Evolutionary conservation across 2,888 invertebrate genomes (phyloP).

Genomic region (Acanthopleura granulata): DNA sequence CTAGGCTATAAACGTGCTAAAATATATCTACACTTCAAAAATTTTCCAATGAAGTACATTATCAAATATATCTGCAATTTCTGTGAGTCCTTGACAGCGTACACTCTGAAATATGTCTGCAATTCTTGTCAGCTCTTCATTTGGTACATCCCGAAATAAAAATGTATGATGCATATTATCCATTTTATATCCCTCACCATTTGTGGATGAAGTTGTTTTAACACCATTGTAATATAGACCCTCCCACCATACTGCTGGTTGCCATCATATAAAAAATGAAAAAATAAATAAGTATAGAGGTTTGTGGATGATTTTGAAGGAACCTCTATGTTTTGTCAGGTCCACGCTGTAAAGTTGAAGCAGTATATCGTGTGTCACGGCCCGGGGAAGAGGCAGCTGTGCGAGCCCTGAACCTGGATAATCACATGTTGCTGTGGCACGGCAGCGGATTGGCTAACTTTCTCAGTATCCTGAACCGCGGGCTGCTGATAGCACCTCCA

Average conservation of each 20-base stretch:
- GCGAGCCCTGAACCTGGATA: conserved; percentile 46
- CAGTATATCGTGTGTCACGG: conserved; percentile 62
- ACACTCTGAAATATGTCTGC: conserved; percentile 50
- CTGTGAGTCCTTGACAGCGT: conserved; percentile 38
- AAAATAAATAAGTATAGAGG: no score
- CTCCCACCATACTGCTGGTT: no score
- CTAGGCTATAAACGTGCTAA: not conserved
- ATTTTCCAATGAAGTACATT: conserved; percentile 70
- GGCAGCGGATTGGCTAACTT: conserved; percentile 72
- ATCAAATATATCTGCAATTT: conserved; percentile 72
- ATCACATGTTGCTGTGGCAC: conserved; percentile 71
- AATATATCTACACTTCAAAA: not conserved
- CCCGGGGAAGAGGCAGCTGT: conserved; percentile 54
- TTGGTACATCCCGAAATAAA: not conserved
- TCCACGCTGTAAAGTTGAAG: conserved; percentile 48
- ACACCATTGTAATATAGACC: no score
- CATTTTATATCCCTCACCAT: no score
- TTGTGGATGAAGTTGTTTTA: no score
- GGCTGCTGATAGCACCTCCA: conserved; percentile 71
- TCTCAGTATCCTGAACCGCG: conserved; percentile 71
- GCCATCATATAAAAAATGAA: no score
- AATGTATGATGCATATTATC: no score
- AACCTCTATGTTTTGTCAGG: conserved; percentile 20
- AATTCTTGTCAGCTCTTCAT: conserved; percentile 67
- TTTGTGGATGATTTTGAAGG: no score